Evolutionary conservation across 2,797 vertebrate genomes (phyloP).

Genomic region (Pseudochirops corinnae): DNA sequence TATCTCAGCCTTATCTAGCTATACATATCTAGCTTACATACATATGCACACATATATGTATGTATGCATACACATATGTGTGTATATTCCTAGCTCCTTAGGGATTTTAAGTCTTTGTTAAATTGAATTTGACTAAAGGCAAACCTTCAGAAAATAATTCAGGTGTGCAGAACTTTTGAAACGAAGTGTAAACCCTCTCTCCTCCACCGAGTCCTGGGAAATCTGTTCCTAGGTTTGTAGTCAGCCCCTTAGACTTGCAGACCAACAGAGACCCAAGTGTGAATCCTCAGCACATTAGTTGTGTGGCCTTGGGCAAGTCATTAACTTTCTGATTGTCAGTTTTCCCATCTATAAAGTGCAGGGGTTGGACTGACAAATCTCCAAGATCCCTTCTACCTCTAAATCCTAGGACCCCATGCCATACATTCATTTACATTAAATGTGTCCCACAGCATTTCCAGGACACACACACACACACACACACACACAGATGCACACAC

Average conservation of each 20-base stretch:
- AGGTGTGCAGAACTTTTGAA: neutral
- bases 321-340: neutral
- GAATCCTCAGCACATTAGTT: neutral
- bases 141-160: neutral
- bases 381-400: neutral
- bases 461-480: fast-evolving
- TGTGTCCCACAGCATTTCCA: neutral
- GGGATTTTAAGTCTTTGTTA: neutral
- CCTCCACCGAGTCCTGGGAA: neutral
- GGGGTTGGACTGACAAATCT: neutral
- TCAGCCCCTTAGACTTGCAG: neutral
- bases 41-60: neutral
- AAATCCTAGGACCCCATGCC: neutral
- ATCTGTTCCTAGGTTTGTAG: neutral
- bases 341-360: neutral
- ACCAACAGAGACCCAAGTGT: neutral
- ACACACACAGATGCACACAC: too few relatives aligned
- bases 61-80: too few relatives aligned
- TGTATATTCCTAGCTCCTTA: neutral
- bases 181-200: neutral
- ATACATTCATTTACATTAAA: neutral
- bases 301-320: neutral
- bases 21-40: neutral
- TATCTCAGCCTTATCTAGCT: neutral
- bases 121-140: neutral